A percentile compares a stretch with the other conserved stretches of the same genome.
Conservation (phyloP, 2,797 vertebrate genomes). For the Sorex maritimensis region DNA sequence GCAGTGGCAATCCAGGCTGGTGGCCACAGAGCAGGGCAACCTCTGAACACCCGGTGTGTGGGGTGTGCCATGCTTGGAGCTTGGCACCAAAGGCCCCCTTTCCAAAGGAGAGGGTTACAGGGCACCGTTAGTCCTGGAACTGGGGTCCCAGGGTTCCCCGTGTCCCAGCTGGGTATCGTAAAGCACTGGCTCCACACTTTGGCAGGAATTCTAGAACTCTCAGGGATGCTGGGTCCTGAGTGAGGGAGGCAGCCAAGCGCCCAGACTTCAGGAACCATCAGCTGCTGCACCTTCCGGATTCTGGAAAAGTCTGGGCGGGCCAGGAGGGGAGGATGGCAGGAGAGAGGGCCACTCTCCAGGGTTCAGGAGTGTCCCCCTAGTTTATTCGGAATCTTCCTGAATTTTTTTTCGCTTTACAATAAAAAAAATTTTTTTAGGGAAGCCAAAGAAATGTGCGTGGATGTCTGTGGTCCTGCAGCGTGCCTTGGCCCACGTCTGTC, state of each 20-base stretch:
- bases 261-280: too few relatives aligned
- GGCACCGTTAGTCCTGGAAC: neutral
- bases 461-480: too few relatives aligned
- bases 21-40: neutral
- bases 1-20: neutral
- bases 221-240: neutral
- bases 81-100: neutral
- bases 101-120: neutral
- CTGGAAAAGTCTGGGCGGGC: neutral
- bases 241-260: neutral
- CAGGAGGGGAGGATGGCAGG: neutral
- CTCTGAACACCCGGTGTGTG: neutral
- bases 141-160: neutral
- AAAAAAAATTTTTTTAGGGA: neutral
- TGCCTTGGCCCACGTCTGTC: neutral
- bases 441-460: too few relatives aligned
- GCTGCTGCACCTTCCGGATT: neutral
- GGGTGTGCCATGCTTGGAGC: too few relatives aligned
- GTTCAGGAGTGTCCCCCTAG: neutral
- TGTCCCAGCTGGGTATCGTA: constrained; percentile 23
- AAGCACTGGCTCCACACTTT: neutral
- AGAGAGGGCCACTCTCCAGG: neutral
- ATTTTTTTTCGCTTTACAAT: too few relatives aligned
- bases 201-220: neutral
- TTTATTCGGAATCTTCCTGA: neutral